These are phyloP conservation scores for Yoshiicerus persimilis DNA, from an alignment of 1,140 invertebrate genomes.

Conservation along the genomic window DNA sequence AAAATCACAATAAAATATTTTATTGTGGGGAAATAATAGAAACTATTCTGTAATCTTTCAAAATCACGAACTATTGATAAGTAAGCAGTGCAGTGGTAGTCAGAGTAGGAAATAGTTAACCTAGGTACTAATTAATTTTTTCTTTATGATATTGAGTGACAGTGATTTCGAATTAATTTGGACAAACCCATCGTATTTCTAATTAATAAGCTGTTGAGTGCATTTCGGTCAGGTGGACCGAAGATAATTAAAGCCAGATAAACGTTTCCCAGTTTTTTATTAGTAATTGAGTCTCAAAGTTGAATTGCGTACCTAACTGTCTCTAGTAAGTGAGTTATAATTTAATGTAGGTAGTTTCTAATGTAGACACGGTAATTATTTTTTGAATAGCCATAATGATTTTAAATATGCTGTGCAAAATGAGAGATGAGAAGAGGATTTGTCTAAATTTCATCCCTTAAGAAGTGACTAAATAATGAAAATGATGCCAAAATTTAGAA, in stretches of 20 bases:
- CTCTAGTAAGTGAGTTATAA: neutral
- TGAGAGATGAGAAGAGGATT: neutral
- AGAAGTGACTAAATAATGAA: neutral
- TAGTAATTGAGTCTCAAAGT: neutral
- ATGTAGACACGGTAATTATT: neutral
- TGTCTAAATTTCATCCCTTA: neutral
- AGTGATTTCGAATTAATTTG: neutral
- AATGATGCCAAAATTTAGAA: neutral
- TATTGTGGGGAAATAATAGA: neutral
- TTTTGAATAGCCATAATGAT: neutral
- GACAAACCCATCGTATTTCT: neutral
- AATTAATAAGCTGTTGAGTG: neutral
- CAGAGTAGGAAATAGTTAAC: neutral
- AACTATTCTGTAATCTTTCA: neutral
- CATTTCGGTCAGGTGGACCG: neutral
- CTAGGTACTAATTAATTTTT: neutral
- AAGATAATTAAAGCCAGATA: neutral
- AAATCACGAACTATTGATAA: neutral
- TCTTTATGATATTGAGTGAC: neutral
- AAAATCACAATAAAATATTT: neutral
- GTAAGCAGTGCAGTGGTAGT: neutral
- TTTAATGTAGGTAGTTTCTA: neutral
- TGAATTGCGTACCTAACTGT: neutral
- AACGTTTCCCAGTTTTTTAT: neutral
- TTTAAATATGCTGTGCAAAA: neutral